Conservation (phyloP, 2,888 invertebrate species). For the Xanthia togata region DNA sequence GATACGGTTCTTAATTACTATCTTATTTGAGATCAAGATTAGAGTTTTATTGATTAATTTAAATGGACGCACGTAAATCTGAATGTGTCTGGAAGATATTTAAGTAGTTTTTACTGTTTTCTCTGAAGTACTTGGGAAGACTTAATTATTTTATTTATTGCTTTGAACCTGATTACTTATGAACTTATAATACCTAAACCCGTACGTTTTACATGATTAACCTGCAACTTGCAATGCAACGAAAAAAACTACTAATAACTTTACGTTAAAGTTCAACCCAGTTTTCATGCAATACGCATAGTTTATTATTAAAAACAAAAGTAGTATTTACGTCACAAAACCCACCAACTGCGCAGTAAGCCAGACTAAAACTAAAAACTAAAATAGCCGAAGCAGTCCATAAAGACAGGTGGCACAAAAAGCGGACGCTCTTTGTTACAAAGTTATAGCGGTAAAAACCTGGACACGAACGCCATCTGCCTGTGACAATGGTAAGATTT, state of each 20-base stretch:
- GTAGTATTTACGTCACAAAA: not conserved
- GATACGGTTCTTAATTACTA: constrained; percentile 69
- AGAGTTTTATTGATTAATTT: constrained; percentile 62
- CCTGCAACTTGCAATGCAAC: not conserved
- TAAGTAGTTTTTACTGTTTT: not conserved
- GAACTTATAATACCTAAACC: not conserved
- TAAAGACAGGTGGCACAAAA: constrained; percentile 76
- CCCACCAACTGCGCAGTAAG: constrained; percentile 3
- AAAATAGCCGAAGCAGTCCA: constrained; percentile 58
- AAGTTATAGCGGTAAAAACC: constrained; percentile 85
- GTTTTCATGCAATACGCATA: not conserved
- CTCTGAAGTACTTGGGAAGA: not conserved
- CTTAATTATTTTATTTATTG: not conserved
- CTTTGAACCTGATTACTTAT: not conserved
- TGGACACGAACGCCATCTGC: constrained; percentile 85
- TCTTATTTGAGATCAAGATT: constrained; percentile 61
- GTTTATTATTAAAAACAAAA: constrained; percentile 7
- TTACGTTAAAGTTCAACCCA: not conserved
- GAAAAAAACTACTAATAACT: not conserved
- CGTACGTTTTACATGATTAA: not conserved
- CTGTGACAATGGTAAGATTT: constrained; percentile 86
- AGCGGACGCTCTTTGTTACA: constrained; percentile 79
- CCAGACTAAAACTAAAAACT: constrained; percentile 56
- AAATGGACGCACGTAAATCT: constrained; percentile 53
- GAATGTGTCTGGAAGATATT: constrained; percentile 32